Base-by-base conservation (phyloP, 2,888 invertebrate species). In the Petrophora chlorosata region DNA sequence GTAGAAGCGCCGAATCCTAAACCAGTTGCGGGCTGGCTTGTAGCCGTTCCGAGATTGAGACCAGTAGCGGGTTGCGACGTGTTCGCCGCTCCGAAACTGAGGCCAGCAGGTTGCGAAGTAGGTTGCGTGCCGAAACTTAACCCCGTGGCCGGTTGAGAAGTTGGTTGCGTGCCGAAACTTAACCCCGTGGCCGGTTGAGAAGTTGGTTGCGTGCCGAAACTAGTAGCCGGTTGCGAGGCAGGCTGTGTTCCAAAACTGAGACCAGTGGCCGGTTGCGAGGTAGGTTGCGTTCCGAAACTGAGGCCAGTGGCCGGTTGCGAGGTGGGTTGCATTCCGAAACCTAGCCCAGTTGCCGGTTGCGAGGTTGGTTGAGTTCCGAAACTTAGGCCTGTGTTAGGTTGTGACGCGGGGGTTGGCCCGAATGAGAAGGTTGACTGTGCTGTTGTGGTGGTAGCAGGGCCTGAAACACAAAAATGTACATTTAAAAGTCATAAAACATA, bases 131-230 rank as follows among this genome's bases (percentile, higher is more conserved):
- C n/a, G n/a, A n/a, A n/a, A n/a, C n/a, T n/a, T n/a, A n/a, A n/a
- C n/a, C n/a, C n/a, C n/a, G 39, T 41, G 0, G 59, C 19, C 15
- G 39, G 38, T 33, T 46, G 45, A 2, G 49, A 29, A 8, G 49
- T 1, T 8, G 26, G 32, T 43, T 65, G 35, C 32, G 48, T 33
- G 2, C 59, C 56, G n/a, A 69, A 65, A 29, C 45, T 53, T 0
- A 65, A 53, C 4, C 56, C 65, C 0, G 60, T 48, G 8, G 29
- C 33, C 29, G 47, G 56, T 29, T 45, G 59, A 10, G 32, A 12
- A 5, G 44, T 26, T 0, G 41, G 41, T 14, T 41, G 35, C 0
- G 13, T 32, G 0, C 48, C 45, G 10, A 48, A 53, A 17, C 40
- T n/a, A 1, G 38, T 7, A 0, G 32, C 9, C 2, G 46, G 26